Base-by-base conservation (phyloP, 2,888 invertebrate genomes). In the Cephalotes varians region DNA sequence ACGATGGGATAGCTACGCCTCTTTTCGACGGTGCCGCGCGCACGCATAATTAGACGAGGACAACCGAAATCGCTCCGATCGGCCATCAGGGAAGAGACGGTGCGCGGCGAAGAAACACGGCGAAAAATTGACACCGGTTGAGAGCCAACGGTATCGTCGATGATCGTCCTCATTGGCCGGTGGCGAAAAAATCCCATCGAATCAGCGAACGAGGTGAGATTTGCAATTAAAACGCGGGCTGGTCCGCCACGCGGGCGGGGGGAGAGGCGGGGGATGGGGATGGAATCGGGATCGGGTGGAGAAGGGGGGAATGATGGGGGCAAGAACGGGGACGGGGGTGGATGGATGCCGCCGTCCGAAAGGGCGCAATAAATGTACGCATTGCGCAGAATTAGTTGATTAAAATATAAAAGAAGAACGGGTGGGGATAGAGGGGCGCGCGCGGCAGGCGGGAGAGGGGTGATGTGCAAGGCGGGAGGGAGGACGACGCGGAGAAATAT, bases 311-410 rank as follows among this genome's bases (percentile, higher is more conserved):
- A 77, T 65, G 87, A 54, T 65, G 82, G 72, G 87, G 34, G 73
- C 37, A 73, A 49, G 65, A 82, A 87, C 83, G 86, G 81, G 81
- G 69, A 82, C 54, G 60, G 88, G 84, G 86, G 87, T 86, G 81
- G 86, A 84, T 82, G 89, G 88, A 83, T 88, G 83, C 83, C 86
- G 86, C 65, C 87, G 86, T 86, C 89, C 90, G 91, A 92, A 92
- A 92, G 92, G 92, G 92, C 92, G 92, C 90, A 92, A 93, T 93
- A 93, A 93, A 93, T 93, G 94, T 93, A 94, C 93, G 94, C 93
- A 93, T 92, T 93, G 94, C 93, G 94, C 93, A 93, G 94, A 94
- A 94, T 94, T 94, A 94, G 94, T 94, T 94, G 94, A 94, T 94
- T 94, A 94, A 94, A 94, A 94, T 94, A 94, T 94, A 94, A 94